Conservation (phyloP, 2,888 invertebrate genomes). For the Parasteatoda lunata region DNA sequence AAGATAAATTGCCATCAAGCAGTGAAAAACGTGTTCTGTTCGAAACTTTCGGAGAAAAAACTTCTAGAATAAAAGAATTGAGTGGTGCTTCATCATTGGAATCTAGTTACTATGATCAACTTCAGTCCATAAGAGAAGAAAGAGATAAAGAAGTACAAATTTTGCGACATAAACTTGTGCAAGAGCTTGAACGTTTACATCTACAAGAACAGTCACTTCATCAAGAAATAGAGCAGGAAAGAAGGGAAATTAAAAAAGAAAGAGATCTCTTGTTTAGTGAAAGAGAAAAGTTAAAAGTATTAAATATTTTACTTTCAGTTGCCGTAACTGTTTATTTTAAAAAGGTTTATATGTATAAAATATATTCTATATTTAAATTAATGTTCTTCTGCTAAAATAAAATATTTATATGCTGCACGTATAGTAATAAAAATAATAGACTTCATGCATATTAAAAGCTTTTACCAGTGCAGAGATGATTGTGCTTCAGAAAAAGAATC, state of each 20-base stretch:
- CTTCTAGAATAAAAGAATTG: not conserved
- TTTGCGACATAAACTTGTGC: slow-evolving; percentile 34
- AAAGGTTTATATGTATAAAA: no score
- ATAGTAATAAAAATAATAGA: no score
- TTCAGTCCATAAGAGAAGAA: slow-evolving; percentile 33
- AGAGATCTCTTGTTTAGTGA: slow-evolving; percentile 16
- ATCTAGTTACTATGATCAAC: slow-evolving; percentile 22
- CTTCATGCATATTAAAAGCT: no score
- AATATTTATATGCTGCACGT: not conserved
- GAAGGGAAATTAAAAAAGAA: slow-evolving; percentile 19
- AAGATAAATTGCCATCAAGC: not conserved
- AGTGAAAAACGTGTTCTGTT: not conserved
- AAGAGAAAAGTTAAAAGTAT: slow-evolving; percentile 42
- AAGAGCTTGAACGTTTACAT: slow-evolving; percentile 50
- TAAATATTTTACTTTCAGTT: not conserved
- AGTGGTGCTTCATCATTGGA: not conserved
- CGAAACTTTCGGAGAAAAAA: no score
- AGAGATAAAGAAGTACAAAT: slow-evolving; percentile 42
- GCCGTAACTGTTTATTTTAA: no score
- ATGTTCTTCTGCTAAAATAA: not conserved
- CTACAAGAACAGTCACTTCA: slow-evolving; percentile 19
- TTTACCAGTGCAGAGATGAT: no score
- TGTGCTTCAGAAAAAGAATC: no score
- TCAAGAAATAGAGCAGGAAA: slow-evolving; percentile 33
- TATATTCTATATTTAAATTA: no score